phyloP scores from a whole-genome alignment of 2,113 vertebrate genomes.

The Zosterops pallidus region DNA sequence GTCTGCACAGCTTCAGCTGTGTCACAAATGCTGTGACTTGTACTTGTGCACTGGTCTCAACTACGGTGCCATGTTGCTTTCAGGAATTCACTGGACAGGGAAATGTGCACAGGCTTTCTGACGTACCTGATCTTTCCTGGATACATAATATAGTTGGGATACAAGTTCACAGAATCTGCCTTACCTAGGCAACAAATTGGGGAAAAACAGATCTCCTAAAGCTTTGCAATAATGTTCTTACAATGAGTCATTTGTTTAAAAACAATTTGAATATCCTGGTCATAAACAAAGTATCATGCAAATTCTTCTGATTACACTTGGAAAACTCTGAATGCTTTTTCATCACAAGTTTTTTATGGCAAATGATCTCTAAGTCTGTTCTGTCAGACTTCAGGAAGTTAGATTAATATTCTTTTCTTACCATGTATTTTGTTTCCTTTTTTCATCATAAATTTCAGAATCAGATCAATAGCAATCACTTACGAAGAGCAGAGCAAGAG shows the following conservation, averaged over 20 bases:
- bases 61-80: background rate
- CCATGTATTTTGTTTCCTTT: background rate
- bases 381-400: background rate
- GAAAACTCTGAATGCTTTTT: background rate
- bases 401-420: background rate
- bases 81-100: background rate
- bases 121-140: background rate
- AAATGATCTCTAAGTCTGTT: background rate
- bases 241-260: background rate
- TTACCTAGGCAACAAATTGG: background rate
- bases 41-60: background rate
- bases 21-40: background rate
- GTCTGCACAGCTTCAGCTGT: background rate
- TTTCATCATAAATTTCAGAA: constrained; percentile 76
- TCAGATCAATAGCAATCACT: constrained; percentile 93
- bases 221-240: background rate
- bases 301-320: background rate
- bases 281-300: background rate
- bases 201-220: background rate
- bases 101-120: background rate
- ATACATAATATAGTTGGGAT: background rate
- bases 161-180: background rate
- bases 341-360: background rate
- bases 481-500: constrained; percentile 91
- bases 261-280: background rate